These are phyloP conservation scores for Antheraea pernyi DNA, from an alignment of 1,140 invertebrate genomes.

Conservation along the genomic window DNA sequence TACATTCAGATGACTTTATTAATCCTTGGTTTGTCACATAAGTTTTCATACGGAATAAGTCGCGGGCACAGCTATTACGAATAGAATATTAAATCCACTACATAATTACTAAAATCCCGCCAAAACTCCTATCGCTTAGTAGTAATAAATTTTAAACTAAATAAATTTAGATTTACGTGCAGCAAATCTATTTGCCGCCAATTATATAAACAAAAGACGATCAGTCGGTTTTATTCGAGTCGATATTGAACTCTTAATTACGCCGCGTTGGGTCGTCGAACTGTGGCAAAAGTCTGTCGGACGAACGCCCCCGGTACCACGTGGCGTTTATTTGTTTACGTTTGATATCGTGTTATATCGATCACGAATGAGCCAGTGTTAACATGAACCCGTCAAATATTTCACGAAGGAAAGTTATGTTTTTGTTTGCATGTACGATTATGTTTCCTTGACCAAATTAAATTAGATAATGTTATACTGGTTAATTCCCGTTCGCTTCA, in stretches of 20 bases:
- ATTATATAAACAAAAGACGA: constrained; percentile 9
- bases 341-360: background rate
- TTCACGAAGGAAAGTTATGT: background rate
- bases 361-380: background rate
- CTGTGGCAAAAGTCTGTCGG: constrained; percentile 5
- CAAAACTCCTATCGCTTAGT: background rate
- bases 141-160: background rate
- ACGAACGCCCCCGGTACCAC: constrained; percentile 14
- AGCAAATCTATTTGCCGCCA: background rate
- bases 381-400: background rate
- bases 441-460: background rate
- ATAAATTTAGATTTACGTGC: background rate
- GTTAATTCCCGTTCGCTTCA: background rate
- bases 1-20: too few species aligned
- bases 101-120: too few species aligned
- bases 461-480: too few species aligned
- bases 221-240: background rate
- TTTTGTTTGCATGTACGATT: background rate
- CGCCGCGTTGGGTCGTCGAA: constrained; percentile 23
- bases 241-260: constrained; percentile 40
- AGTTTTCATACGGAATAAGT: too few species aligned
- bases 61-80: too few species aligned
- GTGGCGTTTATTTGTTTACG: constrained; percentile 15
- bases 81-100: too few species aligned
- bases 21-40: too few species aligned